Conservation (phyloP, 2,797 vertebrate species). For the Sphaeramia orbicularis region DNA sequence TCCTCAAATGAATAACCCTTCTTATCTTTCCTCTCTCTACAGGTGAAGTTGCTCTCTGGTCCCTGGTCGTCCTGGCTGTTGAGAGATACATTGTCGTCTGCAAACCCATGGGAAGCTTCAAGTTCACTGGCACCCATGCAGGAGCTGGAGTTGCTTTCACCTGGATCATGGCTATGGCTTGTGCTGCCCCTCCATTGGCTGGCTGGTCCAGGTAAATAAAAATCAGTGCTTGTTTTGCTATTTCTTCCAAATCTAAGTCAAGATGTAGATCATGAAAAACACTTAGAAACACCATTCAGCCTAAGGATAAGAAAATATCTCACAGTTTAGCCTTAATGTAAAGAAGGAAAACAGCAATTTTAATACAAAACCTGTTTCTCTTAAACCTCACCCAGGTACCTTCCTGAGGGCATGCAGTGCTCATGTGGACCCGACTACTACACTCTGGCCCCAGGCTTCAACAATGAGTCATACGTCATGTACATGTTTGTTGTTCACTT, state of each 20-base stretch:
- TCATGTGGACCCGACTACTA: constrained; percentile 87
- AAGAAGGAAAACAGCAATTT: not conserved
- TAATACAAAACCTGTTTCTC: not conserved
- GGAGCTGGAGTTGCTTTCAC: constrained; percentile 81
- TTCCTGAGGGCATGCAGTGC: constrained; percentile 86
- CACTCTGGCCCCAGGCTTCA: constrained; percentile 81
- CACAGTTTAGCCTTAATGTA: not conserved
- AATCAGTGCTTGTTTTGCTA: not conserved
- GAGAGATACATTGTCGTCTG: constrained; percentile 85
- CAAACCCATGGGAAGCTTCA: constrained; percentile 90
- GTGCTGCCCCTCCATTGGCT: constrained; percentile 81
- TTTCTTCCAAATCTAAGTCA: too few species aligned
- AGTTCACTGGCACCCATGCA: constrained; percentile 80
- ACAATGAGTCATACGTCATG: constrained; percentile 86
- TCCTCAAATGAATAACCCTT: not conserved
- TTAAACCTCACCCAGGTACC: constrained; percentile 68
- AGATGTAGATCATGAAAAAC: too few species aligned
- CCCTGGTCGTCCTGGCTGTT: constrained; percentile 78
- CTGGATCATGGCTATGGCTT: constrained; percentile 84
- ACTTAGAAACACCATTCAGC: too few species aligned
- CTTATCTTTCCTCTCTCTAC: not conserved
- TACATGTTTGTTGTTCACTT: constrained; percentile 85
- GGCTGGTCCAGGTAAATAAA: constrained; percentile 86
- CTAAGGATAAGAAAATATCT: too few species aligned
- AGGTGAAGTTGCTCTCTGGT: constrained; percentile 74